A percentile compares a stretch with the other conserved stretches of the same genome.
These are phyloP conservation scores for Microtus oregoni DNA, from an alignment of 2,113 vertebrate genomes.

Conservation along the genomic window DNA sequence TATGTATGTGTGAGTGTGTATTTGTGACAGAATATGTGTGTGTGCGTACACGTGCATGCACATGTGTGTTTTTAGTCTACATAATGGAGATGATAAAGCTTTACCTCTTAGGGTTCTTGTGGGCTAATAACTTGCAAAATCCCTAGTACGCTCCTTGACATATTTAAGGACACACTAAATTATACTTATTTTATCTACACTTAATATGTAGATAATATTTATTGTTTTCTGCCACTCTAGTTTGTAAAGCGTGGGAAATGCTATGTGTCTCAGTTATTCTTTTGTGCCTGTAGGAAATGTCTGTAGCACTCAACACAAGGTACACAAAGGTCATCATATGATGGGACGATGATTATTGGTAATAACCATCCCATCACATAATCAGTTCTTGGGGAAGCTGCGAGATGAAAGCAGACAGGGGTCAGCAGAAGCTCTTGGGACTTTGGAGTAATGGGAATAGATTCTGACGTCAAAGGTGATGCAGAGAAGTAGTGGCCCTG, in stretches of 20 bases:
- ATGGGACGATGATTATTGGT: neutral
- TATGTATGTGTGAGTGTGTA: neutral
- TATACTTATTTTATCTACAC: neutral
- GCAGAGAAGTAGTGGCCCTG: neutral
- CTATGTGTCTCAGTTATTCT: neutral
- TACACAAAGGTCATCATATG: neutral
- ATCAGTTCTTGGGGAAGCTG: neutral
- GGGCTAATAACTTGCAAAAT: constrained; percentile 31
- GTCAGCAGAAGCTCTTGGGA: neutral
- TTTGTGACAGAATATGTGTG: neutral
- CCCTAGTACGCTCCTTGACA: neutral
- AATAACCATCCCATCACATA: neutral
- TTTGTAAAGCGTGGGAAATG: constrained; percentile 41
- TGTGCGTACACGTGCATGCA: neutral
- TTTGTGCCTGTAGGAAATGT: neutral
- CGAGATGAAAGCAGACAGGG: neutral
- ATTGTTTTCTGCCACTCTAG: neutral
- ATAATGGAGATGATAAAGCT: neutral
- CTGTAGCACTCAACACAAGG: neutral
- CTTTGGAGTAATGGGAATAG: neutral
- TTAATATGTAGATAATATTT: constrained; percentile 18
- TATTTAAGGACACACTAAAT: constrained; percentile 9
- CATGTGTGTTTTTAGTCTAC: neutral
- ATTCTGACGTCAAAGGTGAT: constrained; percentile 15
- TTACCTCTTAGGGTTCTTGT: neutral